Percentiles rank a stretch among this genome's conserved stretches.
These are phyloP conservation scores for Antitype chi DNA, from an alignment of 2,888 invertebrate species.

Conservation along the genomic window DNA sequence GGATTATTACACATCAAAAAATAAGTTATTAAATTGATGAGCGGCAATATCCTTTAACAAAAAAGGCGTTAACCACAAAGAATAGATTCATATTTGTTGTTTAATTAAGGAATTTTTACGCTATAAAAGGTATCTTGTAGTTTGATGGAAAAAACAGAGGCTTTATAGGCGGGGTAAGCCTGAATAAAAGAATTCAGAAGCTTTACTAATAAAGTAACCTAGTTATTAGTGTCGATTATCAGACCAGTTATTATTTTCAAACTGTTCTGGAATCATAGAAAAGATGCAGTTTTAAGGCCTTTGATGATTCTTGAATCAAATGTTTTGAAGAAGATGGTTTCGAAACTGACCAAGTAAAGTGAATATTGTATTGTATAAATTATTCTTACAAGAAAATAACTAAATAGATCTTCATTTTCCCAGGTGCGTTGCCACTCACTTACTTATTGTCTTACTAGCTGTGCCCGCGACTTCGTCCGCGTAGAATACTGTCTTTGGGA, in stretches of 20 bases:
- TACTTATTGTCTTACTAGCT: neutral
- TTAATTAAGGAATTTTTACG: conserved; percentile 88
- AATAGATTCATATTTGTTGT: conserved; percentile 85
- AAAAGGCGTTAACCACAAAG: conserved; percentile 85
- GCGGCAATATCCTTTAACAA: conserved; percentile 84
- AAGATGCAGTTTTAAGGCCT: neutral
- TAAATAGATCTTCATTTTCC: neutral
- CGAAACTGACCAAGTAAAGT: neutral
- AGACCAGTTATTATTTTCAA: neutral
- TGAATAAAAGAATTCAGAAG: conserved; percentile 76
- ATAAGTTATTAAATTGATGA: conserved; percentile 86
- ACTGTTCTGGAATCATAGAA: neutral
- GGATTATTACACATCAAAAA: conserved; percentile 81
- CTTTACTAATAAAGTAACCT: conserved; percentile 69
- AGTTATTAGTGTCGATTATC: conserved; percentile 29
- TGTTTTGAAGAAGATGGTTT: neutral
- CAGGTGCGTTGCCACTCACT: neutral
- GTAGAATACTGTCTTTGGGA: too few species aligned
- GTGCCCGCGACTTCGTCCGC: too few species aligned
- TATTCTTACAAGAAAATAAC: neutral
- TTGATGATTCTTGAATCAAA: neutral
- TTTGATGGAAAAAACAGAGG: conserved; percentile 67
- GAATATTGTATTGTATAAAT: neutral
- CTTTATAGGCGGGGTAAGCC: conserved; percentile 64
- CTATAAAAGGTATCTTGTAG: conserved; percentile 82